A percentile compares a stretch with the other conserved stretches of the same genome.
phyloP scores from a whole-genome alignment of 2,113 vertebrate genomes.

The Panthera leo region DNA sequence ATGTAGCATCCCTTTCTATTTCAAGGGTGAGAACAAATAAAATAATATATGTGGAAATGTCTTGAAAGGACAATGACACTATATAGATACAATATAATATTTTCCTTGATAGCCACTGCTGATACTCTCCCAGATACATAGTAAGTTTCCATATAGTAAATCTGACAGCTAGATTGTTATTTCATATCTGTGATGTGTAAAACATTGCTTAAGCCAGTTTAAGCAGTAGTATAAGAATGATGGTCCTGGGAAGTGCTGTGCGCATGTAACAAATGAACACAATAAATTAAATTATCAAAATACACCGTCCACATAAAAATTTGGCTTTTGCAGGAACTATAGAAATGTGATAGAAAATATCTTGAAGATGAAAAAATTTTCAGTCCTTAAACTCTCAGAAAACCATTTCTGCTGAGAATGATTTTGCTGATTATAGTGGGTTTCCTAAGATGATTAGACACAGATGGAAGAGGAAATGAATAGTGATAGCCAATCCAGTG shows the following conservation, averaged over 20 bases:
- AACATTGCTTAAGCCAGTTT: background rate
- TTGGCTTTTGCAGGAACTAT: background rate
- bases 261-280: background rate
- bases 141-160: background rate
- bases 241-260: background rate
- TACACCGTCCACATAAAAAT: background rate
- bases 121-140: background rate
- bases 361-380: constrained; percentile 30
- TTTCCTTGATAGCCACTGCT: background rate
- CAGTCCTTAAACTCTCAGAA: constrained; percentile 6
- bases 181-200: background rate
- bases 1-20: background rate
- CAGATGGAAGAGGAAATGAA: background rate
- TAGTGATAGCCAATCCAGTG: background rate
- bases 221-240: background rate
- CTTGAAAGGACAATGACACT: constrained; percentile 24
- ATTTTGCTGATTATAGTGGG: background rate
- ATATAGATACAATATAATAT: background rate
- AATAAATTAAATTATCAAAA: constrained; percentile 35
- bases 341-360: background rate
- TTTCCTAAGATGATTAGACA: background rate
- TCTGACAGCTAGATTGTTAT: background rate
- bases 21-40: background rate
- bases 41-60: background rate
- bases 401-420: background rate